Evolutionary conservation across 2,797 vertebrate genomes (phyloP).

Genomic region (Gallinago solitaria): DNA sequence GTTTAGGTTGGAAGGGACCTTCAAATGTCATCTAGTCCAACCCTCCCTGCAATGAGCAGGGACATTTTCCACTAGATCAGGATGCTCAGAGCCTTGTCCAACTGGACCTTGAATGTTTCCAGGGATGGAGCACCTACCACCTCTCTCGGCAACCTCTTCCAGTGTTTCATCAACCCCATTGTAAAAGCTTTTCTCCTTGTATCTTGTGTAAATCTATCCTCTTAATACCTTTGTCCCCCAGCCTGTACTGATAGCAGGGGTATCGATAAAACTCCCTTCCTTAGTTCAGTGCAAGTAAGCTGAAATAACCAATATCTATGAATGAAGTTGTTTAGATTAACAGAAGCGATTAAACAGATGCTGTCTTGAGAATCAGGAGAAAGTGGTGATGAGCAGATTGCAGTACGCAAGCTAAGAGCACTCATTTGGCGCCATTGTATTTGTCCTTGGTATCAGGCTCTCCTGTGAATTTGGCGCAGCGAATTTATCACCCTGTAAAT

Average conservation of each 20-base stretch:
- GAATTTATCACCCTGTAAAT: not conserved
- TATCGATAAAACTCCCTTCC: not conserved
- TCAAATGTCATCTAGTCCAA: not conserved
- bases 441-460: not conserved
- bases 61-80: no score
- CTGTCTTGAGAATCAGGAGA: not conserved
- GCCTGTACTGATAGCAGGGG: not conserved
- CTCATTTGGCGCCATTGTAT: rapidly evolving
- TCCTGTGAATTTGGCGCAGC: not conserved
- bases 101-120: not conserved
- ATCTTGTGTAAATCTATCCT: not conserved
- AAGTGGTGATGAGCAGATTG: not conserved
- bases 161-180: not conserved
- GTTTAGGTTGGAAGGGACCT: not conserved
- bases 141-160: not conserved
- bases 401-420: not conserved
- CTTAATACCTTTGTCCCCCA: not conserved
- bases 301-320: not conserved
- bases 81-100: not conserved
- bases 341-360: not conserved
- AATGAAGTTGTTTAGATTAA: not conserved
- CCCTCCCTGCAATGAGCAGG: not conserved
- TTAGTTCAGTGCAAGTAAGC: rapidly evolving
- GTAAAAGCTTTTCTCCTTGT: not conserved
- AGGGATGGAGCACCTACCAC: no score